phyloP scores from a whole-genome alignment of 1,140 invertebrate genomes.

The Myzus persicae region DNA sequence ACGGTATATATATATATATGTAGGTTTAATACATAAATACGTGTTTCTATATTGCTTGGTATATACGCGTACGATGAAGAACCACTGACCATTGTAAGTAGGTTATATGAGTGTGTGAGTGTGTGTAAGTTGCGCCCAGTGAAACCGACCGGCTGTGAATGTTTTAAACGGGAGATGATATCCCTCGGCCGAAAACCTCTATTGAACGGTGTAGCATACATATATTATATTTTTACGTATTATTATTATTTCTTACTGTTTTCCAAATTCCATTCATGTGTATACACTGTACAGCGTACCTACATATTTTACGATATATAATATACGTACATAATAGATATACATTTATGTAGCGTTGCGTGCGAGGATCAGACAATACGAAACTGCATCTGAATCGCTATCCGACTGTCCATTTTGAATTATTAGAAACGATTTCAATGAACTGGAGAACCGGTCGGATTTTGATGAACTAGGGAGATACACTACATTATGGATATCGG shows the following conservation, averaged over 20 bases:
- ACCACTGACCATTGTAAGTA: conserved; percentile 53
- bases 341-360: neutral
- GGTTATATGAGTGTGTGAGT: conserved; percentile 3
- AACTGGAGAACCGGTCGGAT: neutral
- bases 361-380: neutral
- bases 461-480: neutral
- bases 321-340: neutral
- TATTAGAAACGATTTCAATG: neutral
- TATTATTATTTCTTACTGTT: neutral
- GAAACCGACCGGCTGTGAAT: conserved; percentile 38
- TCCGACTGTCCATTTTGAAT: neutral
- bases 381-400: neutral
- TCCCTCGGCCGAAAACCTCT: neutral
- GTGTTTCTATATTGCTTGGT: neutral
- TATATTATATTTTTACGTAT: conserved; percentile 8
- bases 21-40: neutral
- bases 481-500: neutral
- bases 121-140: neutral
- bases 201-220: neutral
- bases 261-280: neutral
- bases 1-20: neutral
- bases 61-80: conserved; percentile 3
- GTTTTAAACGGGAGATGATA: conserved; percentile 16
- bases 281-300: neutral
- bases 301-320: neutral